A percentile compares a stretch with the other conserved stretches of the same genome.
Conservation (phyloP, 2,888 invertebrate species). For the Macrophya annulata region DNA sequence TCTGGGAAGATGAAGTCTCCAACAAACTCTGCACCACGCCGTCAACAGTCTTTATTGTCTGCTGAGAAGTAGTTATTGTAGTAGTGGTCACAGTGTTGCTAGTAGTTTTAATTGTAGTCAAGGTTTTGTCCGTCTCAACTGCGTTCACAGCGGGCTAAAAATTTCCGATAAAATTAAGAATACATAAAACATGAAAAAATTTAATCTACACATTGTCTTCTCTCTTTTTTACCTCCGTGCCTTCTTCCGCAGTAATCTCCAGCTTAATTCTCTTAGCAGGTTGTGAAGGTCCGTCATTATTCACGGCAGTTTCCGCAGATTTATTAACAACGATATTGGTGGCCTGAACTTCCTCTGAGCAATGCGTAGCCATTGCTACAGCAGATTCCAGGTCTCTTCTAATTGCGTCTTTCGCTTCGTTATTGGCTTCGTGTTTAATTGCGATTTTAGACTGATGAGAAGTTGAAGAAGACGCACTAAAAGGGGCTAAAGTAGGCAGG, state of each 20-base stretch:
- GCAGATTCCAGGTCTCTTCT: constrained; percentile 84
- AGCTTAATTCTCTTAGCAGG: constrained; percentile 71
- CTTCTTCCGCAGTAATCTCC: constrained; percentile 64
- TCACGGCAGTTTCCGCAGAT: not conserved
- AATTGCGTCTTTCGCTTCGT: constrained; percentile 81
- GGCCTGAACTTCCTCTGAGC: constrained; percentile 80
- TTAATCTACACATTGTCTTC: not conserved
- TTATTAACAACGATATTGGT: constrained; percentile 47
- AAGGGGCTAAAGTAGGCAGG: constrained; percentile 57
- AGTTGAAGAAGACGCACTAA: constrained; percentile 33
- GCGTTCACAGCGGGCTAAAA: constrained; percentile 81
- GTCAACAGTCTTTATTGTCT: constrained; percentile 77
- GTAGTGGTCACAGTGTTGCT: constrained; percentile 79
- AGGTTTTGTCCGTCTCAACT: constrained; percentile 80
- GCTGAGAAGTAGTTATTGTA: constrained; percentile 77
- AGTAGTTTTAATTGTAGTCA: constrained; percentile 73
- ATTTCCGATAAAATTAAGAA: constrained; percentile 79
- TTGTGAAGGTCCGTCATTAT: constrained; percentile 59
- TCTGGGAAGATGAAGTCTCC: constrained; percentile 79
- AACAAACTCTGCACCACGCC: constrained; percentile 81
- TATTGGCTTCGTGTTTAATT: constrained; percentile 66
- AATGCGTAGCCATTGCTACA: constrained; percentile 84
- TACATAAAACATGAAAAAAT: not conserved
- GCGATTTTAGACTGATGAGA: constrained; percentile 58
- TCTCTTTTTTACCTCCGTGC: constrained; percentile 19